Percentiles rank a stretch among this genome's conserved stretches.
These are phyloP conservation scores for Tortricodes alternella DNA, from an alignment of 2,888 invertebrate species.

Conservation along the genomic window DNA sequence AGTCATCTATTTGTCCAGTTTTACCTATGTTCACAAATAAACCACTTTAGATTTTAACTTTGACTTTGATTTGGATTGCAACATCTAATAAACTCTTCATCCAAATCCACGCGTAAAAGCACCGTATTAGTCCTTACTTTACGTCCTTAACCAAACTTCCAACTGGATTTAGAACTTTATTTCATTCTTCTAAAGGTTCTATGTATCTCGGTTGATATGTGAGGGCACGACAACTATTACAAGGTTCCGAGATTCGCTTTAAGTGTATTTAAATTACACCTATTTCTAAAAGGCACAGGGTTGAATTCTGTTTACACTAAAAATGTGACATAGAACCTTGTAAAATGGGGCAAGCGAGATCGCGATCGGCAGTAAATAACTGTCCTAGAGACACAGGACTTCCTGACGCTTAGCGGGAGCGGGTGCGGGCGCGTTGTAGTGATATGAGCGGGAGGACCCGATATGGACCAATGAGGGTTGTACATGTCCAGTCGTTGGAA, in stretches of 20 bases:
- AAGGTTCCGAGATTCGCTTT: no score
- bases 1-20: no score
- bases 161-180: not conserved
- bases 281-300: no score
- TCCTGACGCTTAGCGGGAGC: conserved; percentile 27
- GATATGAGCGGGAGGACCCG: conserved; percentile 4
- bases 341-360: conserved; percentile 16
- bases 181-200: not conserved
- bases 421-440: conserved; percentile 20
- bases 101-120: not conserved
- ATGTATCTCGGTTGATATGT: no score
- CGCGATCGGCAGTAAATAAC: conserved; percentile 31
- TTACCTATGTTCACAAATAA: no score
- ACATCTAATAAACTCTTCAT: not conserved
- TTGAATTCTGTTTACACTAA: no score
- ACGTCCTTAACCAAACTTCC: not conserved
- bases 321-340: not conserved
- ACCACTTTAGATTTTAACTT: no score
- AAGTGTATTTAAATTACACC: no score
- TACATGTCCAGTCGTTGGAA: no score
- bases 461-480: conserved; percentile 11
- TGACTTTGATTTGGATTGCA: no score
- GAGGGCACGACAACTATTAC: no score
- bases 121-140: not conserved
- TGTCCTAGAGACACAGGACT: conserved; percentile 28